Percentiles rank a stretch among this genome's conserved stretches.
These are phyloP conservation scores for Calidris pygmaea DNA, from an alignment of 2,113 vertebrate genomes.

Conservation along the genomic window DNA sequence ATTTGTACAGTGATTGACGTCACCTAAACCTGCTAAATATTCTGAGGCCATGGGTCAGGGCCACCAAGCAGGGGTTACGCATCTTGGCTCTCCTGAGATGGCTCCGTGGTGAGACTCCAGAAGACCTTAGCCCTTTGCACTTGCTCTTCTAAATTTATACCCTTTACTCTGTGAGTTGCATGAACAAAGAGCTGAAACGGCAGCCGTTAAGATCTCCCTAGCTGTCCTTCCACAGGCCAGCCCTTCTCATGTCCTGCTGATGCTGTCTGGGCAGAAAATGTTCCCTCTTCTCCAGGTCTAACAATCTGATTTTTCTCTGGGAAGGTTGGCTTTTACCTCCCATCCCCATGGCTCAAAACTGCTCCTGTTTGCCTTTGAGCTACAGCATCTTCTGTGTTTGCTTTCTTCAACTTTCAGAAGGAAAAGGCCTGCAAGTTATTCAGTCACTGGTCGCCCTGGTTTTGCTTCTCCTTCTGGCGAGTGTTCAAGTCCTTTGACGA, in stretches of 20 bases:
- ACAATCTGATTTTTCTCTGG: not conserved
- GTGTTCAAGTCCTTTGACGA: slow-evolving; percentile 50
- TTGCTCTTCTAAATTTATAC: not conserved
- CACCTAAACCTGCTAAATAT: not conserved
- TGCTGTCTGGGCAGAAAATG: not conserved
- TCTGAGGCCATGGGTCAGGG: not conserved
- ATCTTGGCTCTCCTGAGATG: not conserved
- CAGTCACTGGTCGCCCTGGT: slow-evolving; percentile 39
- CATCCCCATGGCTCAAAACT: not conserved
- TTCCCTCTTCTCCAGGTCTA: not conserved
- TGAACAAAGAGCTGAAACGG: not conserved
- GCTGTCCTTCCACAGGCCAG: not conserved
- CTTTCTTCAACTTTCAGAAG: slow-evolving; percentile 17
- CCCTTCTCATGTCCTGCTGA: not conserved
- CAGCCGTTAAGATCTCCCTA: accelerated
- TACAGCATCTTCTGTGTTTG: not conserved
- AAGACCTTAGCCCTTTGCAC: not conserved
- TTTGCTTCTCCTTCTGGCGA: slow-evolving; percentile 58
- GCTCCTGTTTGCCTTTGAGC: not conserved
- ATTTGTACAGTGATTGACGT: not conserved
- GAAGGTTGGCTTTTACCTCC: not conserved
- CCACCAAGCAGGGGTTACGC: accelerated
- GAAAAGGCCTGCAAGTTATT: not conserved
- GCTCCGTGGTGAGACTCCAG: not conserved
- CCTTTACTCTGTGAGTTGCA: not conserved